Percentiles rank a stretch among this genome's conserved stretches.
Conservation (phyloP, 2,888 invertebrate genomes). For the Melanotus villosus region DNA sequence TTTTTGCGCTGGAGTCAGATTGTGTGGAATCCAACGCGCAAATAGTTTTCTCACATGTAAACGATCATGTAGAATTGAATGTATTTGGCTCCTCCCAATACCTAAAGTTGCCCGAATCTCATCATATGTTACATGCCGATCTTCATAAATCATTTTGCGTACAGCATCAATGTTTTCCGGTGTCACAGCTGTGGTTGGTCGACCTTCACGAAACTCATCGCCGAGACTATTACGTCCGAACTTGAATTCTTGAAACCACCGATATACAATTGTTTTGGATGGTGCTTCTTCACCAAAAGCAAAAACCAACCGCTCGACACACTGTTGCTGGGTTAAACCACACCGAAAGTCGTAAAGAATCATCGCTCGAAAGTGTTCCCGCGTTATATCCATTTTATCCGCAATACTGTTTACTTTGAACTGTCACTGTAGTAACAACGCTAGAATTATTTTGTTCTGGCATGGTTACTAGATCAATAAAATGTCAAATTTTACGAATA, state of each 20-base stretch:
- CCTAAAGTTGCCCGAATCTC: neutral
- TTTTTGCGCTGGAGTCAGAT: neutral
- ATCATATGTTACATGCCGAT: neutral
- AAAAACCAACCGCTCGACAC: neutral
- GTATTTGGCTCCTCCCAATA: neutral
- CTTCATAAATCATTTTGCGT: slow-evolving; percentile 22
- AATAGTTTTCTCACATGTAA: neutral
- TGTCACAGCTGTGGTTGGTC: slow-evolving; percentile 51
- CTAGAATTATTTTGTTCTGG: neutral
- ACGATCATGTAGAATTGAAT: neutral
- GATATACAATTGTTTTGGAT: neutral
- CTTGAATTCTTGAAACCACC: neutral
- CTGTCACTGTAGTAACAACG: neutral
- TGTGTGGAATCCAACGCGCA: neutral
- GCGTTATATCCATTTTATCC: neutral
- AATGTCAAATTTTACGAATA: neutral
- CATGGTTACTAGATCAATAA: neutral
- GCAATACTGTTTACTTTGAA: too few species aligned
- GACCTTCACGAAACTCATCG: slow-evolving; percentile 50
- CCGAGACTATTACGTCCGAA: neutral
- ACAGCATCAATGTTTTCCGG: slow-evolving; percentile 55
- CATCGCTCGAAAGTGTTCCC: neutral
- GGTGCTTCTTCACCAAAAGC: neutral
- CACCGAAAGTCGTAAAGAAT: neutral
- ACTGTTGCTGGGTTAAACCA: neutral